phyloP scores from a whole-genome alignment of 2,113 vertebrate genomes.

The Cinclus mexicanus region DNA sequence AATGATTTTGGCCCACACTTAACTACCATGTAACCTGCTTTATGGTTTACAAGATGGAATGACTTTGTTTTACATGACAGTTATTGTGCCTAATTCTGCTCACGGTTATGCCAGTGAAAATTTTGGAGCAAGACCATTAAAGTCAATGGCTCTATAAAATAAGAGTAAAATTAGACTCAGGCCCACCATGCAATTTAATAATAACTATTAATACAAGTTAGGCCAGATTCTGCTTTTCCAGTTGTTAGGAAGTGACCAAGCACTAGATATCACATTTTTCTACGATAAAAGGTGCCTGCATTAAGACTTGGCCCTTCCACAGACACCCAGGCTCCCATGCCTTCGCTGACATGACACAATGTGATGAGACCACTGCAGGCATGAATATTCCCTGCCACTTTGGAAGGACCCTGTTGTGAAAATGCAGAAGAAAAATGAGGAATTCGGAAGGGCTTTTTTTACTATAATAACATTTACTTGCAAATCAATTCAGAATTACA shows the following conservation, averaged over 20 bases:
- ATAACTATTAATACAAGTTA: not conserved
- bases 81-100: conserved; percentile 28
- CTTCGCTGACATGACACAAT: not conserved
- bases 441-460: not conserved
- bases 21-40: not conserved
- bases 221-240: not conserved
- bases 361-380: not conserved
- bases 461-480: not conserved
- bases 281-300: not conserved
- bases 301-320: not conserved
- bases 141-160: not conserved
- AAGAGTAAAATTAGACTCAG: conserved; percentile 5
- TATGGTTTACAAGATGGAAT: conserved; percentile 29
- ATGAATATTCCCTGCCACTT: not conserved
- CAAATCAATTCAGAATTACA: not conserved
- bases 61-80: conserved; percentile 40
- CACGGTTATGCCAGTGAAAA: not conserved
- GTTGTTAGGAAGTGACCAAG: not conserved
- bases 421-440: not conserved
- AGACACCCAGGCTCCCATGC: not conserved
- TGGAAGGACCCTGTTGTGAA: not conserved
- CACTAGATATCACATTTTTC: not conserved
- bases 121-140: conserved; percentile 17
- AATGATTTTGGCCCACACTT: not conserved
- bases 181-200: not conserved